phyloP scores from a whole-genome alignment of 2,888 invertebrate genomes.

The Tipula helvola region DNA sequence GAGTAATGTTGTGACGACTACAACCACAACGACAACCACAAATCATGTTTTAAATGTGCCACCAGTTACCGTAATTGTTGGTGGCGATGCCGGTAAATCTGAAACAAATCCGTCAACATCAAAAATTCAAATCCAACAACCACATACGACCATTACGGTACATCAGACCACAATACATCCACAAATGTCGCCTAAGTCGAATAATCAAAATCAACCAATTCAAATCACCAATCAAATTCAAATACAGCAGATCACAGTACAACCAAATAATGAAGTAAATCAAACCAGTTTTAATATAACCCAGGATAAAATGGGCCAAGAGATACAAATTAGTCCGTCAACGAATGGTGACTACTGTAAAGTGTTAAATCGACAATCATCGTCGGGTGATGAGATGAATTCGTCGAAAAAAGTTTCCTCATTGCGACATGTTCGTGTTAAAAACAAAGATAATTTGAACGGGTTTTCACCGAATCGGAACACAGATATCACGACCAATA shows the following conservation, averaged over 20 bases:
- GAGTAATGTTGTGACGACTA: neutral
- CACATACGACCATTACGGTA: constrained; percentile 20
- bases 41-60: neutral
- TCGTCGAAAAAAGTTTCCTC: constrained; percentile 10
- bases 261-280: constrained; percentile 12
- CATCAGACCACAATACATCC: constrained; percentile 20
- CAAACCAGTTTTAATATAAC: constrained; percentile 16
- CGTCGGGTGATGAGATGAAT: constrained; percentile 7
- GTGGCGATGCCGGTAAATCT: neutral
- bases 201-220: constrained; percentile 16
- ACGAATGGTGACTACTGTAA: neutral
- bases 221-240: constrained; percentile 20
- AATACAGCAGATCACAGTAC: constrained; percentile 20
- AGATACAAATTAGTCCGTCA: constrained; percentile 15
- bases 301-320: constrained; percentile 17
- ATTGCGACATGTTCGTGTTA: constrained; percentile 16
- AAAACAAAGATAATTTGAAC: constrained; percentile 12
- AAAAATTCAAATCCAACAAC: constrained; percentile 19
- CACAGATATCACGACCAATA: neutral
- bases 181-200: constrained; percentile 13
- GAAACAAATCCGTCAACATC: constrained; percentile 10
- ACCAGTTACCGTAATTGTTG: constrained; percentile 20
- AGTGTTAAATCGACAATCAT: constrained; percentile 10
- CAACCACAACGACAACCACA: constrained; percentile 7
- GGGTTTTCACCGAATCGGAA: neutral